Conservation (phyloP, 1,140 invertebrate genomes). For the Bacillus rossius region DNA sequence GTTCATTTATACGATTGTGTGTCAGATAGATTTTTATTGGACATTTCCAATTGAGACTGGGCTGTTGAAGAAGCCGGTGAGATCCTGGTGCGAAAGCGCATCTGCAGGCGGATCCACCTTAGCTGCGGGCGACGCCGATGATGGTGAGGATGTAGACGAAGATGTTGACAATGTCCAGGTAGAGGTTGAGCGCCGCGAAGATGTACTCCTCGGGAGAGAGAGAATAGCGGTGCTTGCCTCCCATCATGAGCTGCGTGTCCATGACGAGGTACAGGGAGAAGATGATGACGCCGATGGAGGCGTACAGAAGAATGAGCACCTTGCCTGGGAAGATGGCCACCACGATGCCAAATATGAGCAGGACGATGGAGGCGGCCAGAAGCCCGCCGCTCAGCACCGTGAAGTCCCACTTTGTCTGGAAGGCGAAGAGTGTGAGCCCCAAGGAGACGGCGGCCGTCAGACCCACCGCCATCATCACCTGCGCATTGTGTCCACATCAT, state of each 20-base stretch:
- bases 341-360: conserved; percentile 82
- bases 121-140: conserved; percentile 59
- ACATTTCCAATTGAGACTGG: no score
- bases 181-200: conserved; percentile 87
- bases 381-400: conserved; percentile 75
- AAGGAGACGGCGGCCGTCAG: conserved; percentile 76
- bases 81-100: no score
- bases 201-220: conserved; percentile 96
- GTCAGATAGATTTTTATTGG: no score
- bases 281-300: conserved; percentile 70
- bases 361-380: conserved; percentile 67
- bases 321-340: conserved; percentile 59
- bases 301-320: conserved; percentile 66
- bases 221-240: conserved; percentile 84
- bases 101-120: no score
- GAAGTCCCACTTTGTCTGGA: conserved; percentile 93
- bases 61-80: no score
- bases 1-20: no score
- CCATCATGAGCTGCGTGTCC: conserved; percentile 94
- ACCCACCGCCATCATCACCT: conserved; percentile 76
- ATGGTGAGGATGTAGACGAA: conserved; percentile 84
- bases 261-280: conserved; percentile 85
- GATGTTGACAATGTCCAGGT: conserved; percentile 87
- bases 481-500: no score
- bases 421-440: conserved; percentile 82